phyloP scores from a whole-genome alignment of 2,888 invertebrate genomes.

The Cabera pusaria region DNA sequence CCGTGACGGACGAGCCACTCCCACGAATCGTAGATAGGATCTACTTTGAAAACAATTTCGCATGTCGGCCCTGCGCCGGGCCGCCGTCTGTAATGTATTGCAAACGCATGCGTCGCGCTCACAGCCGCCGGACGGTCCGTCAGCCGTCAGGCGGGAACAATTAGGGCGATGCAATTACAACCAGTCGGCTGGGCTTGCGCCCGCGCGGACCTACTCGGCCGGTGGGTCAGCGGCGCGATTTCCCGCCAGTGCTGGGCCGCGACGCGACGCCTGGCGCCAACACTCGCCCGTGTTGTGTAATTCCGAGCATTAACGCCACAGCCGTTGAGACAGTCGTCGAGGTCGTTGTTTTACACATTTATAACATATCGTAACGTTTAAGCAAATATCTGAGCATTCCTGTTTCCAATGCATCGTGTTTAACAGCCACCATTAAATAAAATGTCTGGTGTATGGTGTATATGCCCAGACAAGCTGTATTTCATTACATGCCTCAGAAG shows the following conservation, averaged over 20 bases:
- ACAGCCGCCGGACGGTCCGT: conserved; percentile 46
- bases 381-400: conserved; percentile 40
- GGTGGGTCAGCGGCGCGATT: conserved; percentile 78
- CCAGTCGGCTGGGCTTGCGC: conserved; percentile 45
- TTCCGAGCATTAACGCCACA: conserved; percentile 59
- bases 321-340: conserved; percentile 63
- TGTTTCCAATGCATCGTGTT: conserved; percentile 27
- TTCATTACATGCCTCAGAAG: too few species aligned
- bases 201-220: conserved; percentile 55
- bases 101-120: conserved; percentile 59
- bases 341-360: conserved; percentile 71
- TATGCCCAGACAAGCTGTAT: too few species aligned
- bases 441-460: neutral
- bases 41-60: conserved; percentile 72
- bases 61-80: conserved; percentile 51
- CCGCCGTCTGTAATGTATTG: conserved; percentile 61
- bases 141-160: conserved; percentile 62
- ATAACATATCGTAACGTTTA: conserved; percentile 45
- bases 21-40: conserved; percentile 62
- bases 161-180: conserved; percentile 78
- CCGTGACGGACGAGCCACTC: conserved; percentile 58
- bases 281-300: conserved; percentile 67
- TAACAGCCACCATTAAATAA: conserved; percentile 16
- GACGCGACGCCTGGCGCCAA: conserved; percentile 67
- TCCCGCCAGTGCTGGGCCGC: conserved; percentile 49